Conservation (phyloP, 1,140 invertebrate species). For the Lineus longissimus region DNA sequence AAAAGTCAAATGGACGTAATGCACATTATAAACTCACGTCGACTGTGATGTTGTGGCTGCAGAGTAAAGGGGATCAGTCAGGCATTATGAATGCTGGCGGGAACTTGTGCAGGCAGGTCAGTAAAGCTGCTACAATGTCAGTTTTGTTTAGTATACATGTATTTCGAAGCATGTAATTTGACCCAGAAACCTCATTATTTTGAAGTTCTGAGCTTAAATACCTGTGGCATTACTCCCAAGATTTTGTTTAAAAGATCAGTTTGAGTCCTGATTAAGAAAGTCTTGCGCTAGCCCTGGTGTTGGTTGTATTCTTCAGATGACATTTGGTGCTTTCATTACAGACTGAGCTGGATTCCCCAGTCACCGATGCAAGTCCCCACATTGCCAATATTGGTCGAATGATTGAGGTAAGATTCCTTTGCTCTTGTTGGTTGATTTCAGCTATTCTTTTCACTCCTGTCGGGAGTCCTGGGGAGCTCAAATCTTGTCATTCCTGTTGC, state of each 20-base stretch:
- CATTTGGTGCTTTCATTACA: slow-evolving; percentile 56
- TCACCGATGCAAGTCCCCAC: slow-evolving; percentile 90
- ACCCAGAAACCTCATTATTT: too few species aligned
- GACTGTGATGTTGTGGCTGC: slow-evolving; percentile 98
- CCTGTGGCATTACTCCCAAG: too few species aligned
- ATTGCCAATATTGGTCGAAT: slow-evolving; percentile 92
- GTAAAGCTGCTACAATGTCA: background rate
- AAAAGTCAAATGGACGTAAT: slow-evolving; percentile 63
- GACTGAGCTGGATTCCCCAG: slow-evolving; percentile 83
- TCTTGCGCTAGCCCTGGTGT: too few species aligned
- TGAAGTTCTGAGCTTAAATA: too few species aligned
- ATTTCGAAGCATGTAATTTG: slow-evolving; percentile 3
- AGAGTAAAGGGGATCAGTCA: slow-evolving; percentile 93
- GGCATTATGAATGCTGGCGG: slow-evolving; percentile 99
- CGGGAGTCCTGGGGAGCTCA: too few species aligned
- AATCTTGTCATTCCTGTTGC: too few species aligned
- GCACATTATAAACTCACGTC: slow-evolving; percentile 99
- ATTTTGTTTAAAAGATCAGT: too few species aligned
- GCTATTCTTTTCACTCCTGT: too few species aligned
- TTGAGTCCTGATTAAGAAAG: too few species aligned
- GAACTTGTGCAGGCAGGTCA: slow-evolving; percentile 90
- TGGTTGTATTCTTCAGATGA: too few species aligned
- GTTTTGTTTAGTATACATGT: slow-evolving; percentile 10
- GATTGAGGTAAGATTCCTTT: slow-evolving; percentile 61
- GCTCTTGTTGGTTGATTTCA: too few species aligned